Conservation (phyloP, 2,797 vertebrate species). For the Manis javanica region DNA sequence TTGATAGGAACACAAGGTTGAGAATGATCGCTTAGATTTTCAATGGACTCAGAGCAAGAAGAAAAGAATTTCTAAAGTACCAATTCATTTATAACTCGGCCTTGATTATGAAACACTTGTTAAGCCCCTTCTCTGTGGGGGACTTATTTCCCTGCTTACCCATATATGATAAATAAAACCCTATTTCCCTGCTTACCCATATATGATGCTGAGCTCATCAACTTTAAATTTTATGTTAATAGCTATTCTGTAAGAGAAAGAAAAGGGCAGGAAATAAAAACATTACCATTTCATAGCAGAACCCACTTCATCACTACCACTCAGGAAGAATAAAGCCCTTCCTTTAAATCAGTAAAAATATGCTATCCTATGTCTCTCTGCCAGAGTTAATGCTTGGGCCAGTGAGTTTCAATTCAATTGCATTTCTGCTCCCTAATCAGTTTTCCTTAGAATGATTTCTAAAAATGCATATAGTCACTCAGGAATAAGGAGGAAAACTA, state of each 20-base stretch:
- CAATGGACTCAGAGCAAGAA: background rate
- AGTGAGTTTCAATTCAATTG: constrained; percentile 58
- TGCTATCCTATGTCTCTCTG: background rate
- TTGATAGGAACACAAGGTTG: background rate
- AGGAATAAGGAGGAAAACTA: constrained; percentile 22
- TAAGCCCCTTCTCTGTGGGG: background rate
- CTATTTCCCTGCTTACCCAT: background rate
- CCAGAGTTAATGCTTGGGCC: background rate
- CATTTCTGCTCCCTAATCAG: constrained; percentile 61
- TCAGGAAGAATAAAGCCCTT: background rate
- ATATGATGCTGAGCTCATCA: constrained; percentile 20
- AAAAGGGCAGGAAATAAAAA: constrained; percentile 43
- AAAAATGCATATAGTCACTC: constrained; percentile 59
- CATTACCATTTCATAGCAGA: background rate
- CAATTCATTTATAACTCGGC: background rate
- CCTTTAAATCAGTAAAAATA: constrained; percentile 3
- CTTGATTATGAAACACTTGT: background rate
- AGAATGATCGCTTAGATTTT: background rate
- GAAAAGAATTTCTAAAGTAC: background rate
- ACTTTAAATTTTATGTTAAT: constrained; percentile 39
- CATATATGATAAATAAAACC: constrained; percentile 39
- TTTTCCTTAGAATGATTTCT: constrained; percentile 65
- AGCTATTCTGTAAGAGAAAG: background rate
- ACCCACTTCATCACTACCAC: background rate
- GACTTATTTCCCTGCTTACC: constrained; percentile 1